phyloP scores from a whole-genome alignment of 2,888 invertebrate genomes.

The Ctenicera cuprea region DNA sequence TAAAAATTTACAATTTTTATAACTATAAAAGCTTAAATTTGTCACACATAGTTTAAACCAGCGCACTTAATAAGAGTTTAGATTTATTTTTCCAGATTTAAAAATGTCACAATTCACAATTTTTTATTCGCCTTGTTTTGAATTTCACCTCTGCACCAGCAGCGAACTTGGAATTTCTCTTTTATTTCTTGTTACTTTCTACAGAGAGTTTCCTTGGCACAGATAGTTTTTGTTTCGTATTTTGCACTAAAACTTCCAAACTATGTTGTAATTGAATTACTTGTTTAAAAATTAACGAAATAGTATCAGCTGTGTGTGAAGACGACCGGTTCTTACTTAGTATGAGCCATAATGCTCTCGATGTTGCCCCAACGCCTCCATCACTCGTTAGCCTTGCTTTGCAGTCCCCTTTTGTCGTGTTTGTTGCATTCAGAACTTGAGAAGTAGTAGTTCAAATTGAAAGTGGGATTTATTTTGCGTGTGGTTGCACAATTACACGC shows the following conservation, averaged over 20 bases:
- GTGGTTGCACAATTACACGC: conserved; percentile 6
- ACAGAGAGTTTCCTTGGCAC: background rate
- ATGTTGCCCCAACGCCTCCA: conserved; percentile 39
- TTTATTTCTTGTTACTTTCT: conserved; percentile 9
- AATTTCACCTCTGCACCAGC: background rate
- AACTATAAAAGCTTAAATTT: background rate
- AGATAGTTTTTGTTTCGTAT: background rate
- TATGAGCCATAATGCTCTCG: conserved; percentile 5
- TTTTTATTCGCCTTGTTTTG: background rate
- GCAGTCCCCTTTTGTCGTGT: conserved; percentile 34
- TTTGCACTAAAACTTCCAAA: background rate
- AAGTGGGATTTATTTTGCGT: conserved; percentile 29
- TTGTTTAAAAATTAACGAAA: conserved; percentile 10
- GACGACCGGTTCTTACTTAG: conserved; percentile 9
- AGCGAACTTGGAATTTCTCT: conserved; percentile 13
- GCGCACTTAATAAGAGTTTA: too few species aligned
- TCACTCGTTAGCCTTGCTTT: conserved; percentile 45
- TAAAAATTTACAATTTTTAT: background rate
- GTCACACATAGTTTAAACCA: background rate
- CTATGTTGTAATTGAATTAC: background rate
- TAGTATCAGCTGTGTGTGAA: background rate
- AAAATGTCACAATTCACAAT: background rate
- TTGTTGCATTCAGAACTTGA: conserved; percentile 29
- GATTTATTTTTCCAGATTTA: too few species aligned
- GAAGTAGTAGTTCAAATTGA: conserved; percentile 8